phyloP scores from a whole-genome alignment of 2,797 vertebrate species.

The Enteromius treurensis region DNA sequence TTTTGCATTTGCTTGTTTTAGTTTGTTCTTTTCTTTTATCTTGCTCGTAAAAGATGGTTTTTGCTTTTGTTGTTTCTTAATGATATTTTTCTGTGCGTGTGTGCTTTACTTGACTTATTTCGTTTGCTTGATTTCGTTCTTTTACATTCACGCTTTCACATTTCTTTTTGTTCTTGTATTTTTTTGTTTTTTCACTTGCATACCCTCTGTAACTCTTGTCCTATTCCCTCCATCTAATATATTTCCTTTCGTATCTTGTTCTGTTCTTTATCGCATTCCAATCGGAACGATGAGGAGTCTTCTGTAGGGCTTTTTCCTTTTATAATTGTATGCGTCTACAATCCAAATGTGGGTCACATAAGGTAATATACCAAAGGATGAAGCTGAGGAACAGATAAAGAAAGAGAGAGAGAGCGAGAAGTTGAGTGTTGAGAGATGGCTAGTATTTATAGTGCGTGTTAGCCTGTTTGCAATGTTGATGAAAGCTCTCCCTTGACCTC shows the following conservation, averaged over 20 bases:
- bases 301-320: not conserved
- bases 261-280: not conserved
- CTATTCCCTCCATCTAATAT: not conserved
- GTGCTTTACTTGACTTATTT: not conserved
- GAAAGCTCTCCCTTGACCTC: slow-evolving; percentile 67
- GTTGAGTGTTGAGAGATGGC: slow-evolving; percentile 52
- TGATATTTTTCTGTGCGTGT: not conserved
- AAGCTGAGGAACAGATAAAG: slow-evolving; percentile 4
- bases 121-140: not conserved
- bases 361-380: not conserved
- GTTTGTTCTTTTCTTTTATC: not conserved
- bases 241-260: not conserved
- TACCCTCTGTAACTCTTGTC: not conserved
- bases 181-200: not conserved
- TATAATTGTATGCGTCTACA: not conserved
- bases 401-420: slow-evolving; percentile 36
- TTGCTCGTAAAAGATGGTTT: not conserved
- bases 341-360: not conserved
- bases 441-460: slow-evolving; percentile 76
- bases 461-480: slow-evolving; percentile 66
- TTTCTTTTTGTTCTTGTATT: not conserved
- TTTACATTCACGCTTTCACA: not conserved
- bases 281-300: not conserved
- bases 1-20: not conserved
- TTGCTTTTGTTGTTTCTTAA: not conserved